Conservation (phyloP, 2,888 invertebrate species). For the Trichopria drosophilae region DNA sequence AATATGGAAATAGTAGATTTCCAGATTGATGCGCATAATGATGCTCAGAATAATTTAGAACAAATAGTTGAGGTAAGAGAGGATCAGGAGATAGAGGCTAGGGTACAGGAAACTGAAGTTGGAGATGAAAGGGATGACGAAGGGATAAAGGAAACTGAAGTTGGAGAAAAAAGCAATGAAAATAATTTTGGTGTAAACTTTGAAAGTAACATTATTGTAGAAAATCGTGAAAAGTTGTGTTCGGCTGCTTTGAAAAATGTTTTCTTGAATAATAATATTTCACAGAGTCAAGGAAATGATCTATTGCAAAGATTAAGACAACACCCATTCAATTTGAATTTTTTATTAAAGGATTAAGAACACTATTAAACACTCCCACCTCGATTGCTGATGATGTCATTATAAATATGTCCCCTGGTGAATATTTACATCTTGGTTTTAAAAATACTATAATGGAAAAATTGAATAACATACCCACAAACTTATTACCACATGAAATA, state of each 20-base stretch:
- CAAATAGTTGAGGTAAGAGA: too few relatives aligned
- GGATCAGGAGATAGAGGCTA: too few relatives aligned
- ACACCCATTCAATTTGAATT: not conserved
- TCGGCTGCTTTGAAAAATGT: not conserved
- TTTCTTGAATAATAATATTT: not conserved
- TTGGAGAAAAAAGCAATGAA: too few relatives aligned
- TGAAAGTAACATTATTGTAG: too few relatives aligned
- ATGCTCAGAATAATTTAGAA: too few relatives aligned
- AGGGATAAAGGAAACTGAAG: not conserved
- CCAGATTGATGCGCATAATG: too few relatives aligned
- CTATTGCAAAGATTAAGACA: not conserved
- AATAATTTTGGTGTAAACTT: too few relatives aligned
- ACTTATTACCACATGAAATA: not conserved
- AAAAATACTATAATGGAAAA: not conserved
- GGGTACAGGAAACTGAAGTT: too few relatives aligned
- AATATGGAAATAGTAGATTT: too few relatives aligned
- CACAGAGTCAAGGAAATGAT: not conserved
- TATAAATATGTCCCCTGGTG: not conserved
- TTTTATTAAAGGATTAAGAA: not conserved
- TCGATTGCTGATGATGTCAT: too few relatives aligned
- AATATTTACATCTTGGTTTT: not conserved
- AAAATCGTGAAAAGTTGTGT: too few relatives aligned
- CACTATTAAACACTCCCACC: not conserved
- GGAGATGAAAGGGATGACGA: not conserved
- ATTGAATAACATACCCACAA: not conserved